Evolutionary conservation across 2,888 invertebrate genomes (phyloP).

Genomic region (Sussaba pulchella): DNA sequence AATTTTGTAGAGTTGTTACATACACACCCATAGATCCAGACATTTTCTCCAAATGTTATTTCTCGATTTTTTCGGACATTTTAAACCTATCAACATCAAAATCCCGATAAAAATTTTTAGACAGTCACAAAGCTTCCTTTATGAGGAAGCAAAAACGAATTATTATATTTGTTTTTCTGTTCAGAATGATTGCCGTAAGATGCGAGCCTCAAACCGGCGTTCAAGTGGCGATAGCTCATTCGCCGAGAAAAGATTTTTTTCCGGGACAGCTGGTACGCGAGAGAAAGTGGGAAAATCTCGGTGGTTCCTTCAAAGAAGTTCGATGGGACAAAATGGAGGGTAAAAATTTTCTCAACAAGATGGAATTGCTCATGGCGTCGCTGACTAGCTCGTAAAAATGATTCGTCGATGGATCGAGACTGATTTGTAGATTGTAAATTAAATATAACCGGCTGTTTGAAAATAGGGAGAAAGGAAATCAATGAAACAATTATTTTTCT

Average conservation of each 20-base stretch:
- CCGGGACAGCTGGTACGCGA: constrained; percentile 95
- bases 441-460: neutral
- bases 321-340: constrained; percentile 98
- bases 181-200: constrained; percentile 93
- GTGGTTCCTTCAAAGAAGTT: constrained; percentile 96
- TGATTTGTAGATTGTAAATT: constrained; percentile 8
- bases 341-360: constrained; percentile 97
- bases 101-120: no score
- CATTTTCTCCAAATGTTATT: no score
- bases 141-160: no score
- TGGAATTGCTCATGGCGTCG: constrained; percentile 98
- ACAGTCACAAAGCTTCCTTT: no score
- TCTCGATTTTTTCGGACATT: no score
- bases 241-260: constrained; percentile 94
- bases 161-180: constrained; percentile 46
- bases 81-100: no score
- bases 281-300: constrained; percentile 96
- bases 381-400: constrained; percentile 90
- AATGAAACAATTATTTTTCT: neutral
- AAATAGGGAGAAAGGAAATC: no score
- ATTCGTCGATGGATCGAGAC: constrained; percentile 11
- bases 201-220: constrained; percentile 95
- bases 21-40: no score
- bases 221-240: constrained; percentile 95
- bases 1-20: no score